Base-by-base conservation (phyloP, 2,113 vertebrate genomes). In the Chaetodon trifascialis region DNA sequence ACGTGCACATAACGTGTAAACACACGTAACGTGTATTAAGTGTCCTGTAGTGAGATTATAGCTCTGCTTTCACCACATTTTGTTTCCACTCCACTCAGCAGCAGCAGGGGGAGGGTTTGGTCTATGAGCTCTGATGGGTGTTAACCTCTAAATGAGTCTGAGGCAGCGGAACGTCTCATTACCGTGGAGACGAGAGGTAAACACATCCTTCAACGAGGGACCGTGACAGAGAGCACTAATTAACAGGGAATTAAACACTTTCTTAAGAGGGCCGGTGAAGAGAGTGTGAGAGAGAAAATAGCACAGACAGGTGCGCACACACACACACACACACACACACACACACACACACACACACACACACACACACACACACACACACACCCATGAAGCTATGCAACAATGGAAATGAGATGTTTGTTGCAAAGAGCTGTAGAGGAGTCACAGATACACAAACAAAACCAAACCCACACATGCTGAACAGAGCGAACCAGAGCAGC, bases 101-200 rank as follows among this genome's bases (percentile, higher is more conserved):
- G 54, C 46, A 71, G 73, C 36, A 7, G 62, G 15, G 36, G 56
- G 68, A 76, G 54, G 79, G 56, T 46, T 67, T n/a, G 2, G 73
- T 80, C 65, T 82, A 38, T 1, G 2, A 62, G 83, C 73, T 58
- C 44, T 80, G 85, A 85, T 83, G 79, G 78, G 76, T 73, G 85
- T 73, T 87, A 81, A 86, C 85, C 84, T 86, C 86, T 82, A 85
- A 89, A 90, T 71, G 82, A 79, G 76, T 69, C 44, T 65, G 65
- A 89, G 81, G 88, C 68, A 40, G 84, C 40, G 11, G 79, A 93
- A 92, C 83, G 71, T 86, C 88, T 91, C 89, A 90, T 91, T 89
- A 92, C 88, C 42, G 59, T 76, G 74, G 82, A 82, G 84, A 91
- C 62, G 51, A 79, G 86, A 87, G 30, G 87, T 89, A 92, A 87